A percentile compares a stretch with the other conserved stretches of the same genome.
These are phyloP conservation scores for Trachelus stipa DNA, from an alignment of 2,888 invertebrate genomes.

Conservation along the genomic window DNA sequence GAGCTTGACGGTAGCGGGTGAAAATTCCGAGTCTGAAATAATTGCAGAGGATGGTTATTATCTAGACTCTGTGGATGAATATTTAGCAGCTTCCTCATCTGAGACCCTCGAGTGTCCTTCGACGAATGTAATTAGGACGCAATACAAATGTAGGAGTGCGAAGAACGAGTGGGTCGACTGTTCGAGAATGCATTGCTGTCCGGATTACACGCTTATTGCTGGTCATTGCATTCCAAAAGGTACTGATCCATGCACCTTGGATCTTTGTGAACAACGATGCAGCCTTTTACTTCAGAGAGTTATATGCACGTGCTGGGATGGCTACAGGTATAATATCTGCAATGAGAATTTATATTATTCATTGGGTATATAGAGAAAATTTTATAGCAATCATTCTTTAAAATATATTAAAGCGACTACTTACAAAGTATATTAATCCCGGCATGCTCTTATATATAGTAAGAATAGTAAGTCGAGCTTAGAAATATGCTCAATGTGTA, in stretches of 20 bases:
- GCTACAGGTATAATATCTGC: constrained; percentile 65
- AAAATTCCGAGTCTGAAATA: constrained; percentile 6
- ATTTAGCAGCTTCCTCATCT: constrained; percentile 25
- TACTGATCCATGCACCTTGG: constrained; percentile 74
- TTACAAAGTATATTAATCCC: too few species aligned
- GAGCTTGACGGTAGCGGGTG: neutral
- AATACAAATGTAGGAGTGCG: constrained; percentile 71
- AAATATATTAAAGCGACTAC: neutral
- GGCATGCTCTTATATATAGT: too few species aligned
- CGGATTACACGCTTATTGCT: constrained; percentile 72
- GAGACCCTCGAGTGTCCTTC: constrained; percentile 71
- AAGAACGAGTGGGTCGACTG: constrained; percentile 74
- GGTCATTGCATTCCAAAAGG: constrained; percentile 74
- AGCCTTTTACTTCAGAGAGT: constrained; percentile 72
- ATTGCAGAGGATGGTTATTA: constrained; percentile 25
- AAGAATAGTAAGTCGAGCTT: too few species aligned
- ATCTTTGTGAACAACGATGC: constrained; percentile 76
- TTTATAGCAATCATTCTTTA: neutral
- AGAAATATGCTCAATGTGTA: too few species aligned
- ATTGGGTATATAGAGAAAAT: neutral
- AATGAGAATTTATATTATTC: neutral
- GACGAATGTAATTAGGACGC: constrained; percentile 71
- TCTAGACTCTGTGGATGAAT: constrained; percentile 21
- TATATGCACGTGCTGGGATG: constrained; percentile 76
- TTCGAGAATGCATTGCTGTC: constrained; percentile 73